A percentile compares a stretch with the other conserved stretches of the same genome.
Conservation (phyloP, 2,888 invertebrate genomes). For the Cyclophora punctaria region DNA sequence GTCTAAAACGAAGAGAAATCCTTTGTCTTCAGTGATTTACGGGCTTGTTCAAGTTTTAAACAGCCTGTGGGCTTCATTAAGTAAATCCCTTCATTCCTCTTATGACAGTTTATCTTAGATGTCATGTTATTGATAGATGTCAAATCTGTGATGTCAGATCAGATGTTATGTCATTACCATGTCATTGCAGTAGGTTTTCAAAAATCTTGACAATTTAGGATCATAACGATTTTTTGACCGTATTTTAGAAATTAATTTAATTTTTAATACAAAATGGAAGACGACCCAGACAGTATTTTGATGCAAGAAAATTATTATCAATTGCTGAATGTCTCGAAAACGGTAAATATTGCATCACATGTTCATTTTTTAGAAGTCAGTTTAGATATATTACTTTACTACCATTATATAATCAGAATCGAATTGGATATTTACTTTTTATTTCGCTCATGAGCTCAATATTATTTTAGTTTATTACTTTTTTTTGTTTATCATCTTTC, state of each 20-base stretch:
- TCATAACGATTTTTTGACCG: conserved; percentile 4
- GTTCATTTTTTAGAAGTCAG: conserved; percentile 25
- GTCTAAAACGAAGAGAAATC: no score
- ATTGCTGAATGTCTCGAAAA: conserved; percentile 87
- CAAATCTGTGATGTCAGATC: background rate
- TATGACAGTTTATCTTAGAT: no score
- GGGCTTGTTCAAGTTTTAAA: no score
- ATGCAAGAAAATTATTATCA: conserved; percentile 92
- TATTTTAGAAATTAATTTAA: conserved; percentile 24
- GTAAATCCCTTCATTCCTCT: no score
- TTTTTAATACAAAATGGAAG: conserved; percentile 70
- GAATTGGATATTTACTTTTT: conserved; percentile 5
- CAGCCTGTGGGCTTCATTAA: no score
- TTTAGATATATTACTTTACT: conserved; percentile 29
- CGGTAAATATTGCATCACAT: conserved; percentile 77
- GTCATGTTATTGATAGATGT: no score
- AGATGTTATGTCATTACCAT: conserved; percentile 2
- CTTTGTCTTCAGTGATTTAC: no score
- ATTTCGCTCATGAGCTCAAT: no score
- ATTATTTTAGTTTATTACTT: no score
- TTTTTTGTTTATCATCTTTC: no score
- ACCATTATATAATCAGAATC: conserved; percentile 31
- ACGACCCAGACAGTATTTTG: conserved; percentile 79
- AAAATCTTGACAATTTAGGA: conserved; percentile 1
- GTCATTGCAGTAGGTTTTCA: conserved; percentile 27